Evolutionary conservation across 2,797 vertebrate genomes (phyloP).

Genomic region (Hemibagrus guttatus): DNA sequence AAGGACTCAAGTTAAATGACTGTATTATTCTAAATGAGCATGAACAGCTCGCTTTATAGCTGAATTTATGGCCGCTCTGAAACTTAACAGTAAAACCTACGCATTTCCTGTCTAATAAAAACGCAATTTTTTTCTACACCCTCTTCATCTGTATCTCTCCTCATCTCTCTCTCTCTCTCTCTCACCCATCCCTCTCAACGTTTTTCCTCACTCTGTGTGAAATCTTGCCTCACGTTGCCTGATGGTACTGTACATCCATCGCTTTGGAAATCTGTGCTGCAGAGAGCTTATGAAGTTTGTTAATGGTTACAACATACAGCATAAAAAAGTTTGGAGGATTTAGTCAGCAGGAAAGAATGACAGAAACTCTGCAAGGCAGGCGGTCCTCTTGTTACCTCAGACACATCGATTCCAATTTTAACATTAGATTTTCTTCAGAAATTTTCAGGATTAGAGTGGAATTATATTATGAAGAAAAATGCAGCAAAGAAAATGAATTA

Average conservation of each 20-base stretch:
- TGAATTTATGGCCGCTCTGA: neutral
- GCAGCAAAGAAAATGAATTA: neutral
- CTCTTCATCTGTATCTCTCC: neutral
- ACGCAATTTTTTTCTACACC: neutral
- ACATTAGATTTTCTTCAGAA: neutral
- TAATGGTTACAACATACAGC: slow-evolving; percentile 56
- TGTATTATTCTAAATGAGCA: neutral
- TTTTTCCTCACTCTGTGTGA: slow-evolving; percentile 30
- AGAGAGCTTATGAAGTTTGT: slow-evolving; percentile 60
- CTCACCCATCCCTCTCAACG: neutral
- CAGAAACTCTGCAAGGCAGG: neutral
- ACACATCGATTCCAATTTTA: neutral
- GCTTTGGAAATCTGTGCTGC: slow-evolving; percentile 20
- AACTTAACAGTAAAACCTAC: slow-evolving; percentile 2
- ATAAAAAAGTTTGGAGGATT: neutral
- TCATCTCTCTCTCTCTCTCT: slow-evolving; percentile 5
- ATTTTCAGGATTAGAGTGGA: neutral
- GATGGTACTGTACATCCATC: slow-evolving; percentile 53
- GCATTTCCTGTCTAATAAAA: slow-evolving; percentile 16
- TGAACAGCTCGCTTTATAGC: neutral
- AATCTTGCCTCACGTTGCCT: slow-evolving; percentile 48
- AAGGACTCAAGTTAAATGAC: neutral
- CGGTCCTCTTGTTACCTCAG: neutral
- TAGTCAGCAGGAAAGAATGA: slow-evolving; percentile 30
- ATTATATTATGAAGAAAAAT: neutral